Evolutionary conservation across 2,888 invertebrate genomes (phyloP).

Genomic region (Andricus curvator): DNA sequence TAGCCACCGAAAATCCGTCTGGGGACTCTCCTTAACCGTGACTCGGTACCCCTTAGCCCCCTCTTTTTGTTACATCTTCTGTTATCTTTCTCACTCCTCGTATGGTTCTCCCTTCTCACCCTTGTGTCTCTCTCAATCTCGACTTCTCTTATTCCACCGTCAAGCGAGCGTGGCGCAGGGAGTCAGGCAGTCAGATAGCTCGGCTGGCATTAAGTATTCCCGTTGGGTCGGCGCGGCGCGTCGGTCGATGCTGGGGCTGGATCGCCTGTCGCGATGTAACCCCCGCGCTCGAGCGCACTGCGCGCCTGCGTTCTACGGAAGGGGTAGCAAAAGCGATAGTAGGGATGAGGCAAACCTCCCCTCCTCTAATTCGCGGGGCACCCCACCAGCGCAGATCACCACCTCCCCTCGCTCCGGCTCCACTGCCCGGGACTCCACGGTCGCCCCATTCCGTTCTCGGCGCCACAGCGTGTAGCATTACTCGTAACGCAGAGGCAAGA

Average conservation of each 20-base stretch:
- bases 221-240: conserved; percentile 73
- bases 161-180: conserved; percentile 71
- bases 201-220: conserved; percentile 75
- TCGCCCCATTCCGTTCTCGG: conserved; percentile 78
- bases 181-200: conserved; percentile 69
- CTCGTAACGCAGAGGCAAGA: conserved; percentile 59
- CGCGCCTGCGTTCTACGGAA: conserved; percentile 65
- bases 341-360: conserved; percentile 60
- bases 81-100: conserved; percentile 49
- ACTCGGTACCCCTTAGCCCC: conserved; percentile 45
- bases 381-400: conserved; percentile 62
- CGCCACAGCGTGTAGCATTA: conserved; percentile 76
- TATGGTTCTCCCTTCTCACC: conserved; percentile 40
- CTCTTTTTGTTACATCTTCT: conserved; percentile 35
- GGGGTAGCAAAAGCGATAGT: conserved; percentile 63
- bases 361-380: conserved; percentile 51
- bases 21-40: conserved; percentile 35
- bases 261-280: conserved; percentile 60
- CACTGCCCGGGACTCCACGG: conserved; percentile 78
- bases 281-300: conserved; percentile 53
- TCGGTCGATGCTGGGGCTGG: conserved; percentile 74
- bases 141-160: conserved; percentile 67
- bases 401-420: conserved; percentile 73
- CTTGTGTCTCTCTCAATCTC: conserved; percentile 4
- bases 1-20: conserved; percentile 54